Evolutionary conservation across 2,888 invertebrate species (phyloP).

Genomic region (Chelonus formosanus): DNA sequence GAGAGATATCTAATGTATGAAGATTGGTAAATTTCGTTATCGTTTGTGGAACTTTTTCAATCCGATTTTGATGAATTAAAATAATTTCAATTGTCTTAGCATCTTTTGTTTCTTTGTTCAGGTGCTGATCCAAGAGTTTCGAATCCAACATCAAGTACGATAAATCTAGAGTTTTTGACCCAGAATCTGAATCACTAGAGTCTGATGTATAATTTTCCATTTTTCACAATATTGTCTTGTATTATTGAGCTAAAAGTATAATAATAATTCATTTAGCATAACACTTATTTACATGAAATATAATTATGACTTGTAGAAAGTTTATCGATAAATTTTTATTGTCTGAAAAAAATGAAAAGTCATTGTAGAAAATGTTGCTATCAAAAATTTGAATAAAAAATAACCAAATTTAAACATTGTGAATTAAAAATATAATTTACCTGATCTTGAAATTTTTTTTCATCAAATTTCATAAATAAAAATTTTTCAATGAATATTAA

Average conservation of each 20-base stretch:
- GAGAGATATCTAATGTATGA: constrained; percentile 85
- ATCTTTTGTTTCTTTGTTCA: constrained; percentile 69
- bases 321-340: too few species aligned
- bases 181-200: constrained; percentile 81
- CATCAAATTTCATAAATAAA: too few species aligned
- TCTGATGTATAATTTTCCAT: constrained; percentile 88
- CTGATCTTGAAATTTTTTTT: too few species aligned
- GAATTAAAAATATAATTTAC: too few species aligned
- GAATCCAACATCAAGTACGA: constrained; percentile 72
- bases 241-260: too few species aligned
- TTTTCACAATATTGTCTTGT: not conserved
- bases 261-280: not conserved
- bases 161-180: constrained; percentile 77
- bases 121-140: constrained; percentile 70
- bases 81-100: constrained; percentile 78
- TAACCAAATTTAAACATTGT: too few species aligned
- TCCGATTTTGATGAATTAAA: constrained; percentile 85
- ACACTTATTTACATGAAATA: too few species aligned
- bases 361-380: too few species aligned
- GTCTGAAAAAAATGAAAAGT: too few species aligned
- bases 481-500: too few species aligned
- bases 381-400: too few species aligned
- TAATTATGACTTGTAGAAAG: too few species aligned
- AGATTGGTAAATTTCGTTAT: constrained; percentile 76
- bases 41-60: constrained; percentile 76